Evolutionary conservation across 2,888 invertebrate genomes (phyloP), one percentile per base, ranked within the genome.

Genomic region (Cenopis cana): DNA sequence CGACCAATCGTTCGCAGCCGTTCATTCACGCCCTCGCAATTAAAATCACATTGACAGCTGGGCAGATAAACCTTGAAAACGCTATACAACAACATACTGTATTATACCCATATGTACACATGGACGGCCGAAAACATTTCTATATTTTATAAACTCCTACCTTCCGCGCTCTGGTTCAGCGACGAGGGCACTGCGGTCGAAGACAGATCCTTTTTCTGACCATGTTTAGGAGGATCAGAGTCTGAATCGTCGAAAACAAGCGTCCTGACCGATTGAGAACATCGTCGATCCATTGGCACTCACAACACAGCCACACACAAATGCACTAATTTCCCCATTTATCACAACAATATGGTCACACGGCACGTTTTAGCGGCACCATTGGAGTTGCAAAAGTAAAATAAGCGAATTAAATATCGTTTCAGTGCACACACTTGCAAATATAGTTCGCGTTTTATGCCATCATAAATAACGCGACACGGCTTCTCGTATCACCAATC

Each of bases 161-260:
- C 93, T 91, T 91, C 92, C 74, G 89, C 88, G 78, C 91, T 91
- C 79, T 90, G 91, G 76, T 92, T 92, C 75, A 92, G 77, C 72
- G 91, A 89, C 73, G 89, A 82, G 46, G 89, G 91, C 50, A 85
- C 88, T 74, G 81, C 89, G 68, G 89, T 82, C 68, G 89, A 82
- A 62, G 82, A 77, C 74, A 91, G 79, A 74, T 90, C 90, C 80
- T 91, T 92, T 77, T 90, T 93, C 86, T 85, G 89, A 60, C 83
- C 89, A 78, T 81, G 78, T 84, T 91, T 92, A 76, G 90, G 88
- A 76, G 81, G 85, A 79, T 95, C 95, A 71, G 94, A 91, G 83
- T 96, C 95, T 65, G 95, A 94, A 89, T 97, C 96, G 87, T 97
- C 96, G 85, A 97, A 97, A 79, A 96, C 94, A 80, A 97, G 94